These are phyloP conservation scores for Podarcis cretensis DNA, from an alignment of 2,113 vertebrate genomes.

Conservation along the genomic window DNA sequence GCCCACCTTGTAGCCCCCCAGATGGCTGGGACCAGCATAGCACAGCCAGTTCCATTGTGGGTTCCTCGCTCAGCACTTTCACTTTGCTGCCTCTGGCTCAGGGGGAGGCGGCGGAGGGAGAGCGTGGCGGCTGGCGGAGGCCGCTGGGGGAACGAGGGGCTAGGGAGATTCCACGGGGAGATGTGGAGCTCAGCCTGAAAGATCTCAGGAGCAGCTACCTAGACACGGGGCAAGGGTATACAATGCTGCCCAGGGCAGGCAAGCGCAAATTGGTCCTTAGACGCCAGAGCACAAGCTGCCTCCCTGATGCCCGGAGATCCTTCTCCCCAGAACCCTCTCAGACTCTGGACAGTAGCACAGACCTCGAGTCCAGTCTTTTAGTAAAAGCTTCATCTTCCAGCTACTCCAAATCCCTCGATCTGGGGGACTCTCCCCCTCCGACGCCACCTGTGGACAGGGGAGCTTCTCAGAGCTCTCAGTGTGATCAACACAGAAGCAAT, in stretches of 20 bases:
- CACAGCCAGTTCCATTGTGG: constrained; percentile 85
- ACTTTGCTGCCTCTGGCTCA: constrained; percentile 85
- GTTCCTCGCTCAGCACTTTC: constrained; percentile 89
- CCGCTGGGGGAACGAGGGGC: constrained; percentile 60
- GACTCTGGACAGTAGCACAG: constrained; percentile 62
- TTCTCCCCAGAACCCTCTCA: constrained; percentile 66
- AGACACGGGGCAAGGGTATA: constrained; percentile 41
- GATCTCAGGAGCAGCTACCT: constrained; percentile 59
- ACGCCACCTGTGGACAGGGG: constrained; percentile 66
- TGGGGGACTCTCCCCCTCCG: constrained; percentile 70
- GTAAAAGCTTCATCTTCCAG: constrained; percentile 75
- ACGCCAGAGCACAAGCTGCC: constrained; percentile 77
- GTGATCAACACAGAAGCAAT: constrained; percentile 84
- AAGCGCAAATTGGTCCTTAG: constrained; percentile 48
- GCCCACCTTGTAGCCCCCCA: constrained; percentile 64
- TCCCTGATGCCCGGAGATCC: constrained; percentile 67
- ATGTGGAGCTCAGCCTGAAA: constrained; percentile 71
- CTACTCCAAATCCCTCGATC: constrained; percentile 71
- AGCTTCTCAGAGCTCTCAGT: constrained; percentile 85
- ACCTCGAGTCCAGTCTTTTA: constrained; percentile 74
- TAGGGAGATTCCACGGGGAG: constrained; percentile 66
- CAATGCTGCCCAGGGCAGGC: constrained; percentile 48
- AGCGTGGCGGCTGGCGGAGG: constrained; percentile 59
- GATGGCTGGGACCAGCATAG: constrained; percentile 70
- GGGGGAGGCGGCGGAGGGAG: constrained; percentile 72